Conservation (phyloP, 2,113 vertebrate genomes). For the Corydoras sp. region DNA sequence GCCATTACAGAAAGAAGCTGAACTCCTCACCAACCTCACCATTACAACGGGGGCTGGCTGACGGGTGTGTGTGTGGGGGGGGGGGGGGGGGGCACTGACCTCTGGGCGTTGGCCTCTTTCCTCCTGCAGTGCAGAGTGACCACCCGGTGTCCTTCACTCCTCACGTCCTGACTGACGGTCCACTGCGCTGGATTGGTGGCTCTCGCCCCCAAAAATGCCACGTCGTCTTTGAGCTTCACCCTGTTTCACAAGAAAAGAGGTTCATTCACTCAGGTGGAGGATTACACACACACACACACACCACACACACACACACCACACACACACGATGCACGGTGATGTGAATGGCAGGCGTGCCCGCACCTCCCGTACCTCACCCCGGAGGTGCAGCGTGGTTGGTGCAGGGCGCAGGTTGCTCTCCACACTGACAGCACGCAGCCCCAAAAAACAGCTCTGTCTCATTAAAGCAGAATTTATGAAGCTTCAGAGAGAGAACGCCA, state of each 20-base stretch:
- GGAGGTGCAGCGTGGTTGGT: not conserved
- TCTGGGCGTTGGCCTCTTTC: conserved; percentile 62
- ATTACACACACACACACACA: no score
- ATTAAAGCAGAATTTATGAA: conserved; percentile 14
- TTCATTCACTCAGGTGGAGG: no score
- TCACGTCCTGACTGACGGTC: conserved; percentile 75
- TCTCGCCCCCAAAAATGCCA: conserved; percentile 71
- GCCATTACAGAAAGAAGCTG: no score
- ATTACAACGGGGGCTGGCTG: no score
- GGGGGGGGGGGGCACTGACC: conserved; percentile 55
- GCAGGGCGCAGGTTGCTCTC: not conserved
- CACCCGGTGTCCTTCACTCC: conserved; percentile 65
- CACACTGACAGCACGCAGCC: not conserved
- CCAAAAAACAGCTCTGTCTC: not conserved
- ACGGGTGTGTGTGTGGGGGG: not conserved
- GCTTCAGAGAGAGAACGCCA: conserved; percentile 7
- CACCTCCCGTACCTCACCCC: not conserved
- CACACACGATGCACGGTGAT: no score
- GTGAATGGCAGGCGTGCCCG: not conserved
- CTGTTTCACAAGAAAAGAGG: conserved; percentile 52
- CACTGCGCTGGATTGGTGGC: conserved; percentile 77
- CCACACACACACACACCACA: no score
- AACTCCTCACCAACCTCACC: no score
- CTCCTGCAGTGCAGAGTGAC: conserved; percentile 81
- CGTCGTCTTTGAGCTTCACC: conserved; percentile 84